Conservation (phyloP, 2,113 vertebrate species). For the rat (Rattus norvegicus) region DNA sequence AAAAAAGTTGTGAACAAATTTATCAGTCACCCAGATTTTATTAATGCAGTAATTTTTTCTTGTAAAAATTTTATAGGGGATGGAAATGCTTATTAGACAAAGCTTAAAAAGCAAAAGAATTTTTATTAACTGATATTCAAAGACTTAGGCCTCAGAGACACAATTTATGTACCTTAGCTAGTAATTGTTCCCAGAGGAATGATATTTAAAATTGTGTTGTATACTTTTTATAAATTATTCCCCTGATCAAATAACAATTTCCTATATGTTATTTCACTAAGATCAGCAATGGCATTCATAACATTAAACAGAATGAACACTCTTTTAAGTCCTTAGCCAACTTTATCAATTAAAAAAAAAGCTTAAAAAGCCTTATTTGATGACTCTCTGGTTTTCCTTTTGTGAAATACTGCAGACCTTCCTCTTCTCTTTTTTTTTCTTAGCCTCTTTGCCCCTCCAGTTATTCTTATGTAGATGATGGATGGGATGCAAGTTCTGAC, state of each 20-base stretch:
- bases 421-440: not conserved
- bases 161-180: not conserved
- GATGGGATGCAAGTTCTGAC: not conserved
- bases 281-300: not conserved
- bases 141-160: not conserved
- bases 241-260: not conserved
- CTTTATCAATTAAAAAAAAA: not conserved
- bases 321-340: not conserved
- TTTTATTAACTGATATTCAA: conserved; percentile 49
- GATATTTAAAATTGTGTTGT: conserved; percentile 1
- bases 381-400: not conserved
- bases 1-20: conserved; percentile 38
- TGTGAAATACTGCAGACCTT: not conserved
- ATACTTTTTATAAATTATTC: not conserved
- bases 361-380: not conserved
- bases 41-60: conserved; percentile 2
- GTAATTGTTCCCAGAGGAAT: not conserved
- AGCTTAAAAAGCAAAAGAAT: not conserved
- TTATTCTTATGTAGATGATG: not conserved
- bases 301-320: not conserved
- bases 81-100: not conserved
- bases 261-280: not conserved
- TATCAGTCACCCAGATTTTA: not conserved
- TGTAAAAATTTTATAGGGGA: not conserved
- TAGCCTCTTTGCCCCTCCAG: not conserved